These are phyloP conservation scores for Trachelus troglodyta DNA, from an alignment of 2,888 invertebrate genomes.

Conservation along the genomic window DNA sequence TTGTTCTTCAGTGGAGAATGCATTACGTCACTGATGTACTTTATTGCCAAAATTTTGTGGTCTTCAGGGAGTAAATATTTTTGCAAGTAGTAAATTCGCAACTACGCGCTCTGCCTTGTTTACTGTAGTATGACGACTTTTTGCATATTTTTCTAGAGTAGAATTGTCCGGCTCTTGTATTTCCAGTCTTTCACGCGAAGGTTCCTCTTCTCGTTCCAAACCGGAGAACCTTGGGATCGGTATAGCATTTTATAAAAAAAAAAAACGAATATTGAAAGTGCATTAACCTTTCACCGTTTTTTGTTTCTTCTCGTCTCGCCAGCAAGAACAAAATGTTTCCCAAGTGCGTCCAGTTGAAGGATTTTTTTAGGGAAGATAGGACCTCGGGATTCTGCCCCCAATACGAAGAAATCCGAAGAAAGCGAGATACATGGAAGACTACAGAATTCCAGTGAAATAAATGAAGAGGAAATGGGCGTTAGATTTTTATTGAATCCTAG, in stretches of 20 bases:
- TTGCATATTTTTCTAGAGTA: background rate
- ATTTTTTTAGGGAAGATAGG: background rate
- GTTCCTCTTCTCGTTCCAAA: background rate
- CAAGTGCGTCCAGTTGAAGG: background rate
- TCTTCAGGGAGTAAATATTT: background rate
- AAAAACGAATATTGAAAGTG: background rate
- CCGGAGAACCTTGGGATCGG: background rate
- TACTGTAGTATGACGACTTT: background rate
- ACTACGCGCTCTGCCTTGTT: background rate
- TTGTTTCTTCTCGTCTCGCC: background rate
- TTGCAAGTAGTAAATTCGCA: background rate
- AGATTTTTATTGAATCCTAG: slow-evolving; percentile 54
- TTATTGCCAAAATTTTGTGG: background rate
- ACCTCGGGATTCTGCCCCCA: background rate
- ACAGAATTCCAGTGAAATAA: background rate
- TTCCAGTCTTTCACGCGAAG: background rate
- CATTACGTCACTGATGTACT: background rate
- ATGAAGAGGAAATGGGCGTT: background rate
- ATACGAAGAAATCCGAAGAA: background rate
- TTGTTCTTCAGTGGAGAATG: background rate
- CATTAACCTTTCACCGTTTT: background rate
- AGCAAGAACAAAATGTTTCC: background rate
- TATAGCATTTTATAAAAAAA: background rate
- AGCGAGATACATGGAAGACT: background rate
- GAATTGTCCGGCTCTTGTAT: background rate